Evolutionary conservation across 2,797 vertebrate species (phyloP), one percentile per base, ranked within the genome.

Genomic region (Spinus pinus): DNA sequence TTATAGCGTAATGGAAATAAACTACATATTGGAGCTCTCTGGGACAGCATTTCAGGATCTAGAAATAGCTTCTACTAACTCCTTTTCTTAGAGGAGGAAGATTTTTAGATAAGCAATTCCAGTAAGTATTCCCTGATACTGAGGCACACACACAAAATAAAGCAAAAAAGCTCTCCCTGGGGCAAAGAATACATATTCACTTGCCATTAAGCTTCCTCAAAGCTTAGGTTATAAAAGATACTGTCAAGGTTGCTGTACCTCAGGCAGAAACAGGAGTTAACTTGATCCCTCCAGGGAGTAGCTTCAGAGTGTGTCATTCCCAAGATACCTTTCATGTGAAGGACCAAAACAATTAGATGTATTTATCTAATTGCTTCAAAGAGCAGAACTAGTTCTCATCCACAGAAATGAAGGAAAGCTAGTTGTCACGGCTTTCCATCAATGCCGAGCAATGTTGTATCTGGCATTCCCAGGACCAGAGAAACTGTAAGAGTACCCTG

Each of bases 21-120:
- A 54, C 33, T n/a, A 47, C 42, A 6, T 39, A 35, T 8, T 74
- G 30, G 14, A 86, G 22, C 19, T 91, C 66, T 64, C 54, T 2
- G 10, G 21, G 35, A 84, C n/a, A 51, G 33, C 4, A 11, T 86
- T 86, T 91, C 30, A 72, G 33, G 8, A 58, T 70, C 77, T 58
- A 81, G 77, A 95, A 95, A 81, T 21, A 88, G 54, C 25, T 91
- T 84, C 31, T 31, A 65, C 19, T 31, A 75, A 51, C 53, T 78
- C 42, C 8, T 51, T 39, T 83, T 69, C 51, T 71, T 65, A 31
- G 65, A 69, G 83, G 13, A 85, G 46, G 28, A 58, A 74, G 35
- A 57, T 44, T 90, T 91, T 91, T 69, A 69, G 71, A 81, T 56
- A 56, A 62, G 25, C 50, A 37, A 7, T 78, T 93, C 39, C 23